A percentile compares a stretch with the other conserved stretches of the same genome.
Evolutionary conservation across 2,888 invertebrate species (phyloP).

Genomic region (Clusia tigrina): DNA sequence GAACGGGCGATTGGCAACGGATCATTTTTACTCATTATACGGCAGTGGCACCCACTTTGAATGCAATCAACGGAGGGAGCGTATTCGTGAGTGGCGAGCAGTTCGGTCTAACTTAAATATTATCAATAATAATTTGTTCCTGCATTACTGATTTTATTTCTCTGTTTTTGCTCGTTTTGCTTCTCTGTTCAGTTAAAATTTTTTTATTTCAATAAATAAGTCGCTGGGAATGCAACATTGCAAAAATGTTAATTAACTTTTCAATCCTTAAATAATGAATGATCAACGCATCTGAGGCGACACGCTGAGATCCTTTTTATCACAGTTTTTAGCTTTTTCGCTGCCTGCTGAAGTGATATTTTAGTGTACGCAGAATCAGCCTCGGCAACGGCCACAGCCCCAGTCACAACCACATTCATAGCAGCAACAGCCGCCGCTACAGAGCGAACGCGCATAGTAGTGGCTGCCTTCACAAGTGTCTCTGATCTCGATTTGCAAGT

Average conservation of each 20-base stretch:
- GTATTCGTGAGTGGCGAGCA: no score
- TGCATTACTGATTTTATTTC: slow-evolving; percentile 8
- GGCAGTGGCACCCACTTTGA: no score
- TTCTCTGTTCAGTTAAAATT: no score
- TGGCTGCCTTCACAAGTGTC: slow-evolving; percentile 20
- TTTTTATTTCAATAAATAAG: slow-evolving; percentile 10
- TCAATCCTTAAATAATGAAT: slow-evolving; percentile 65
- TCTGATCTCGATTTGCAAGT: slow-evolving; percentile 24
- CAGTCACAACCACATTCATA: no score
- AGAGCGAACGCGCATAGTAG: slow-evolving; percentile 18
- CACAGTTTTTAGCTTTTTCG: slow-evolving; percentile 33
- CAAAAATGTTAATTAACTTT: slow-evolving; percentile 66
- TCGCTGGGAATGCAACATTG: slow-evolving; percentile 26
- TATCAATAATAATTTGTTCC: slow-evolving; percentile 8
- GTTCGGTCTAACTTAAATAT: slow-evolving; percentile 4
- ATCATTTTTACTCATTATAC: no score
- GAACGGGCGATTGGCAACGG: no score
- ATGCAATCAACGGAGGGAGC: no score
- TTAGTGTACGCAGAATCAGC: slow-evolving; percentile 22
- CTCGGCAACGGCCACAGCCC: slow-evolving; percentile 20
- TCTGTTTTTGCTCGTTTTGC: no score
- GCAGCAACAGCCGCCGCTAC: slow-evolving; percentile 25
- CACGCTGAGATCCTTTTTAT: slow-evolving; percentile 63
- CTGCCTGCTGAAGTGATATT: slow-evolving; percentile 23
- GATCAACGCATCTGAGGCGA: slow-evolving; percentile 63